Evolutionary conservation across 2,888 invertebrate species (phyloP).

Genomic region (Aricia artaxerxes): DNA sequence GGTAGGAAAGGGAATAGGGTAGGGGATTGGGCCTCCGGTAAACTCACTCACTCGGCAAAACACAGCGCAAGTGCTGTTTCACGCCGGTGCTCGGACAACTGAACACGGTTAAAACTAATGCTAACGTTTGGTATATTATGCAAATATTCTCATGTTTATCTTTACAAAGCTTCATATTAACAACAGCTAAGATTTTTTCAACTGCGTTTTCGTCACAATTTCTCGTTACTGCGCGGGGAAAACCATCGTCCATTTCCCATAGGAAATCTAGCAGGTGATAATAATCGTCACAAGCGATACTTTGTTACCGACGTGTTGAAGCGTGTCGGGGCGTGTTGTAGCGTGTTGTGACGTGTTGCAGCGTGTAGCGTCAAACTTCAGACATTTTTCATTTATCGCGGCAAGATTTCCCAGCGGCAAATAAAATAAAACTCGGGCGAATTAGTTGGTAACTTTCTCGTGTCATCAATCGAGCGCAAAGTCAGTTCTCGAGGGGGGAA

Average conservation of each 20-base stretch:
- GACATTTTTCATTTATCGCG: background rate
- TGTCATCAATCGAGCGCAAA: background rate
- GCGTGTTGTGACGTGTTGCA: background rate
- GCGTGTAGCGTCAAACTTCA: background rate
- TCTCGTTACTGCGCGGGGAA: too few relatives aligned
- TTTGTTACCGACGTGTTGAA: background rate
- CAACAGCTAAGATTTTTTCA: too few relatives aligned
- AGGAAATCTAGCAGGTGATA: background rate
- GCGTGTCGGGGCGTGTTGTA: background rate
- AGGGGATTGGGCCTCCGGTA: too few relatives aligned
- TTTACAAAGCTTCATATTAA: too few relatives aligned
- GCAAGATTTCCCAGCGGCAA: slow-evolving; percentile 7
- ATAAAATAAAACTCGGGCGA: background rate
- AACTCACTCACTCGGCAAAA: too few relatives aligned
- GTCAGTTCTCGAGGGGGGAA: background rate
- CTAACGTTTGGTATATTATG: too few relatives aligned
- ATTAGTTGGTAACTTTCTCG: background rate
- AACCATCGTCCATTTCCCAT: background rate
- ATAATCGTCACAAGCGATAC: background rate
- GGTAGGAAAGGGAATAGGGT: too few relatives aligned
- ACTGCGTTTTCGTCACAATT: too few relatives aligned
- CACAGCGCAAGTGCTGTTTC: too few relatives aligned
- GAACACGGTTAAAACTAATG: too few relatives aligned
- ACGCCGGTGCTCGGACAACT: too few relatives aligned
- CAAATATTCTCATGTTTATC: too few relatives aligned